Evolutionary conservation across 2,113 vertebrate genomes (phyloP).

Genomic region (Manacus vitellinus): DNA sequence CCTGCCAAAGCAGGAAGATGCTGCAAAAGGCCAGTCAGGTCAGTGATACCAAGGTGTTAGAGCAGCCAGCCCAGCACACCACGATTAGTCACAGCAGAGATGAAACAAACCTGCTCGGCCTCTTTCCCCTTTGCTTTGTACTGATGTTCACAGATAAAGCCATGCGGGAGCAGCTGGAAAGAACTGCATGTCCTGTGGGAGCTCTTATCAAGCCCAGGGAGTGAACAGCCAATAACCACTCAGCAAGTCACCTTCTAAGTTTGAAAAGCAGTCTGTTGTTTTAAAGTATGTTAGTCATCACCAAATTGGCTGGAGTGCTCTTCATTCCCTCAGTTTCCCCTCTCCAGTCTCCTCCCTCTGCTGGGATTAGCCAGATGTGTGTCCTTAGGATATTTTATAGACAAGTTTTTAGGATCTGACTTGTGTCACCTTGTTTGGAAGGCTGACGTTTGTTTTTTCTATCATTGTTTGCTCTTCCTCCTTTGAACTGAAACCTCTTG

Average conservation of each 20-base stretch:
- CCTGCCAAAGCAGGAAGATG: background rate
- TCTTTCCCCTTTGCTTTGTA: constrained; percentile 50
- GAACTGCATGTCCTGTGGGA: constrained; percentile 60
- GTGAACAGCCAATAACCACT: constrained; percentile 28
- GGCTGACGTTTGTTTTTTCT: background rate
- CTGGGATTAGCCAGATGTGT: background rate
- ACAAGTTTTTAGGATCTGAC: background rate
- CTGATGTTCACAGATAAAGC: constrained; percentile 57
- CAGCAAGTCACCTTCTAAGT: constrained; percentile 32
- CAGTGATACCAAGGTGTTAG: background rate
- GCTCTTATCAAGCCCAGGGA: constrained; percentile 45
- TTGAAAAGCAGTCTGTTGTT: constrained; percentile 34
- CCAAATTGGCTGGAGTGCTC: background rate
- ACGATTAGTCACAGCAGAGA: constrained; percentile 52
- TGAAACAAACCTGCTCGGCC: constrained; percentile 59
- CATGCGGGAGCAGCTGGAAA: constrained; percentile 32
- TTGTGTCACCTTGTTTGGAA: background rate
- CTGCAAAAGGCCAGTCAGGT: background rate
- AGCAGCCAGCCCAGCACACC: constrained; percentile 25
- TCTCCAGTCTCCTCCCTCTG: background rate
- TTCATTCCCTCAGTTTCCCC: background rate
- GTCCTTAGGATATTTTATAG: background rate
- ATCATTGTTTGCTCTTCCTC: background rate
- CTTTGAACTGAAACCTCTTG: constrained; percentile 13
- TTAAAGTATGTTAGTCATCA: constrained; percentile 5